phyloP scores from a whole-genome alignment of 2,797 vertebrate genomes.

The Morus bassanus region DNA sequence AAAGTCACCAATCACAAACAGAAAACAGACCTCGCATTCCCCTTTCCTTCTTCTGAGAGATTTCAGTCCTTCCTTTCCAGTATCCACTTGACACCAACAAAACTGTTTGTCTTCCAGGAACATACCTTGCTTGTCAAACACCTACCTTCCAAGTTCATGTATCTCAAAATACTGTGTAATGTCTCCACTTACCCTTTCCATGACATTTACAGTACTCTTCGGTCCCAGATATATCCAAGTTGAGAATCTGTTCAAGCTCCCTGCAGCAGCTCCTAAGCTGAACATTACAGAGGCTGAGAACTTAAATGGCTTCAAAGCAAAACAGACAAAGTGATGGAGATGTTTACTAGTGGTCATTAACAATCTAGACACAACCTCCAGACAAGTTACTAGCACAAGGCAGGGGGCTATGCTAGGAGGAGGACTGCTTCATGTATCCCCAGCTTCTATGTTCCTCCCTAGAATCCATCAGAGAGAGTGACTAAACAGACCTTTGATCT shows the following conservation, averaged over 20 bases:
- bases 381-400: not conserved
- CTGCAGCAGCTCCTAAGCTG: not conserved
- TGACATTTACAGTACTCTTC: not conserved
- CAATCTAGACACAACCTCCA: not conserved
- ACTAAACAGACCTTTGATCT: not conserved
- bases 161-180: not conserved
- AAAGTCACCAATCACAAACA: not conserved
- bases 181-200: not conserved
- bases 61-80: not conserved
- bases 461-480: not conserved
- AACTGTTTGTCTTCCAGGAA: not conserved
- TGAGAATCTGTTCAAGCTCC: not conserved
- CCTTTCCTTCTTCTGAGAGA: not conserved
- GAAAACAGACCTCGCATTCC: not conserved
- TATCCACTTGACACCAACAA: not conserved
- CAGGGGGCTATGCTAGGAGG: not conserved
- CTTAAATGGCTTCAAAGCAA: not conserved
- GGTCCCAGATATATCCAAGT: not conserved
- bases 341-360: not conserved
- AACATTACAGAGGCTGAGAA: not conserved
- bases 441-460: not conserved
- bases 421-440: not conserved
- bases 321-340: not conserved
- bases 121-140: not conserved
- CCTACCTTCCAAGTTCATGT: not conserved